A percentile compares a stretch with the other conserved stretches of the same genome.
Evolutionary conservation across 2,888 invertebrate genomes (phyloP).

Genomic region (Agrochola macilenta): DNA sequence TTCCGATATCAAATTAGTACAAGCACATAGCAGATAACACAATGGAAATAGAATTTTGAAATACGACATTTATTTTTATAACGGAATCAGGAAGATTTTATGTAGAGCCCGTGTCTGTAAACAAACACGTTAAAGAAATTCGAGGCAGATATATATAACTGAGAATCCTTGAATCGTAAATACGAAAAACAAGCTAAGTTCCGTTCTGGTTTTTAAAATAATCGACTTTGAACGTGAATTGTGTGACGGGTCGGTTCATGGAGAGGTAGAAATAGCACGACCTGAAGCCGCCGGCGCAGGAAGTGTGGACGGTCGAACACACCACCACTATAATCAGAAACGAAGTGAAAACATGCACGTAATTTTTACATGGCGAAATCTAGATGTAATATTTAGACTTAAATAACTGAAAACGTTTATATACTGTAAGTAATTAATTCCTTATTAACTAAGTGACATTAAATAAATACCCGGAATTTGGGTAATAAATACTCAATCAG

Average conservation of each 20-base stretch:
- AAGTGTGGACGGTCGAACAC: conserved; percentile 81
- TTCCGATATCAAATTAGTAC: conserved; percentile 76
- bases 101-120: conserved; percentile 42
- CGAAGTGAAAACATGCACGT: conserved; percentile 64
- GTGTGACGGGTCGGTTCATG: conserved; percentile 80
- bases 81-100: conserved; percentile 39
- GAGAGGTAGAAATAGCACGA: conserved; percentile 86
- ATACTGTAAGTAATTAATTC: conserved; percentile 34
- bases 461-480: conserved; percentile 48
- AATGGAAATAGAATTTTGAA: conserved; percentile 34
- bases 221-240: conserved; percentile 87
- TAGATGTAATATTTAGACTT: conserved; percentile 14
- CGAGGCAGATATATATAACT: conserved; percentile 54
- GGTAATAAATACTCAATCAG: conserved; percentile 35
- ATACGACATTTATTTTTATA: conserved; percentile 42
- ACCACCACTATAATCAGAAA: conserved; percentile 69
- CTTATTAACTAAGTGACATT: conserved; percentile 47
- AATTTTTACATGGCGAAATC: conserved; percentile 63
- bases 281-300: conserved; percentile 83
- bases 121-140: conserved; percentile 62
- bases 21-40: conserved; percentile 60
- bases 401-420: conserved; percentile 50
- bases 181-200: conserved; percentile 68
- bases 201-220: conserved; percentile 78
- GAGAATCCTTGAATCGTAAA: conserved; percentile 71